Evolutionary conservation across 2,888 invertebrate species (phyloP).

Genomic region (Aspidiotus destructor): DNA sequence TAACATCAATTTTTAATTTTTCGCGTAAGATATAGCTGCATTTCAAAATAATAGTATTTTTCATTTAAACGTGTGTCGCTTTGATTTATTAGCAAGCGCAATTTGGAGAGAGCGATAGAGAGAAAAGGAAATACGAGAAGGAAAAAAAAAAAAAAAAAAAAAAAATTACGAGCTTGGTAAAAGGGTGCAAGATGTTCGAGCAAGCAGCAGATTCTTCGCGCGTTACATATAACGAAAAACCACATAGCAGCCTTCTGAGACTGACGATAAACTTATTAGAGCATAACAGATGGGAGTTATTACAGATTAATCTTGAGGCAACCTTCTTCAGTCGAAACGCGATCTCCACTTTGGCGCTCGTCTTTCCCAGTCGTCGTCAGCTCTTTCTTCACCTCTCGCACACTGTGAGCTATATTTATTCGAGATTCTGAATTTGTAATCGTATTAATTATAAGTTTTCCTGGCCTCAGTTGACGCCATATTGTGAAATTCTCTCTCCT

Average conservation of each 20-base stretch:
- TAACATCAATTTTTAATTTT: too few relatives aligned
- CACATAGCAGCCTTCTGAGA: constrained; percentile 1
- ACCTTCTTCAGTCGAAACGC: constrained; percentile 20
- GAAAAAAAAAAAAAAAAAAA: not conserved
- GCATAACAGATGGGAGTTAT: constrained; percentile 32
- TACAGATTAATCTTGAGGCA: constrained; percentile 29
- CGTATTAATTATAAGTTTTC: constrained; percentile 30
- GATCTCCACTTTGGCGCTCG: constrained; percentile 1
- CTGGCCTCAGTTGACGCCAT: constrained; percentile 22
- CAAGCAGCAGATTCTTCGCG: not conserved
- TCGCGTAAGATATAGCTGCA: too few relatives aligned
- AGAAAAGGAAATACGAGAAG: not conserved
- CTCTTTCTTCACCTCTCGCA: not conserved
- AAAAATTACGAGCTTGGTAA: constrained; percentile 3
- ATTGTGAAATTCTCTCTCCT: constrained; percentile 10
- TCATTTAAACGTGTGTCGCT: too few relatives aligned
- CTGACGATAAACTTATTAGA: constrained; percentile 28
- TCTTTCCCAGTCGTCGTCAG: not conserved
- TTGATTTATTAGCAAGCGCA: too few relatives aligned
- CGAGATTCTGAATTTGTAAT: constrained; percentile 29
- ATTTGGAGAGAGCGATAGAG: not conserved
- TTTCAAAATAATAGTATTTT: too few relatives aligned
- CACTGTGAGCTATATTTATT: not conserved
- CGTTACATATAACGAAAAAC: not conserved
- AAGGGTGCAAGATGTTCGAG: constrained; percentile 29